Base-by-base conservation (phyloP, 1,140 invertebrate genomes). In the Octopus sinensis region DNA sequence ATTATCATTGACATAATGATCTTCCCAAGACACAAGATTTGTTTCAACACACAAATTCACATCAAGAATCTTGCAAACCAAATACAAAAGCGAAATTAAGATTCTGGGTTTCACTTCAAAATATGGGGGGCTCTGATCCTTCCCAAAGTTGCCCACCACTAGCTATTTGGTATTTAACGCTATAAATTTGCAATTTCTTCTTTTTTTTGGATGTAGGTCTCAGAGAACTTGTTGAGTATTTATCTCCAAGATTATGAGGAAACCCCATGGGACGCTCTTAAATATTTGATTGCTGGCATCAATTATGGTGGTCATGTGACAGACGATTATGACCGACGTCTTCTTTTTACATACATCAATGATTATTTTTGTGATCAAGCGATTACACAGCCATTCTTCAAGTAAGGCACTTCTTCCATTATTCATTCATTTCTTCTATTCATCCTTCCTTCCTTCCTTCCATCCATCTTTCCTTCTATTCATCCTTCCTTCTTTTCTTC, bases 211-310 rank as follows among this genome's bases (percentile, higher is more conserved):
- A 12, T 62, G 9, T 80, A 95, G 94, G 93, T 95, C 12, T 96
- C 95, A 0, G 95, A 96, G 87, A 95, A 95, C 85, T 88, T 96
- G 2, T 88, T 97, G 17, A 92, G 93, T 52, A 94, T 95, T 75
- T 96, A 96, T 89, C 90, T 96, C 73, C 94, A 96, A 86, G 94
- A 96, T 85, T 96, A 96, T 90, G 92, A 94, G 56, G 93, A 95
- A 4, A 96, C 95, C 85, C 90, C 91, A 52, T 92, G 91, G 90
- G 91, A 92, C 78, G 91, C 91, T 23, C 85, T 92, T 23, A 91
- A 91, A 84, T 91, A 90, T 82, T 82, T 92, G 17, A 92, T 92
- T n/a, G 90, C 90, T 13, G 90, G 88, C 76, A 91, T 92, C 82
- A 91, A 89, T 84, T 92, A 92, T 80, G 91, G 91, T 76, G 91